A percentile compares a stretch with the other conserved stretches of the same genome.
Evolutionary conservation across 2,888 invertebrate species (phyloP).

Genomic region (Apodemia duryi): DNA sequence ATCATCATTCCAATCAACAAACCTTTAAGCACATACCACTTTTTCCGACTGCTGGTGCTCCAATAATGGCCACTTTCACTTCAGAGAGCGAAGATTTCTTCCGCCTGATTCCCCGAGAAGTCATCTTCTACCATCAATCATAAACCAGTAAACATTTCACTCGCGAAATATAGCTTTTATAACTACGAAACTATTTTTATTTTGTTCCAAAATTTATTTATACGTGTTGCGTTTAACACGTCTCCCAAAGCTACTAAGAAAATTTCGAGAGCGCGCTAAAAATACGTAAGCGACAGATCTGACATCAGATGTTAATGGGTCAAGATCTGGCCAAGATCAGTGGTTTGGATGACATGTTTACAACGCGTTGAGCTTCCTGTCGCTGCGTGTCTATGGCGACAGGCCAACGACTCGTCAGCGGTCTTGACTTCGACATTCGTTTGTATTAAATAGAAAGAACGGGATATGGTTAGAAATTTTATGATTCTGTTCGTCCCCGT

Average conservation of each 20-base stretch:
- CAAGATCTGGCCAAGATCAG: conserved; percentile 14
- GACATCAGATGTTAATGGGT: conserved; percentile 10
- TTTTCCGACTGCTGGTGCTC: conserved; percentile 94
- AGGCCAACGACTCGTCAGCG: conserved; percentile 8
- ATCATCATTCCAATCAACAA: not conserved
- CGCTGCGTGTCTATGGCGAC: not conserved
- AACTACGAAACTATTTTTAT: no score
- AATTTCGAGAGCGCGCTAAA: conserved; percentile 13
- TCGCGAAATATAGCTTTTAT: not conserved
- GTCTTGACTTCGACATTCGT: conserved; percentile 1
- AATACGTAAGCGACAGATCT: conserved; percentile 12
- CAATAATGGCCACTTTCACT: conserved; percentile 94
- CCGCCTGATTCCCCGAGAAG: conserved; percentile 89
- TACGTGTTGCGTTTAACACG: not conserved
- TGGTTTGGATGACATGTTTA: conserved; percentile 9
- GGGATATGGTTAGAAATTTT: no score
- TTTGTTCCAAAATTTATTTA: not conserved
- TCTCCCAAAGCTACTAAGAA: not conserved
- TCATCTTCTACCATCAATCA: conserved; percentile 61
- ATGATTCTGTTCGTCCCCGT: no score
- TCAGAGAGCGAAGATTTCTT: conserved; percentile 94
- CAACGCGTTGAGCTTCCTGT: conserved; percentile 4
- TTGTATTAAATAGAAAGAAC: not conserved
- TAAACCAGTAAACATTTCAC: not conserved
- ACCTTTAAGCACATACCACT: conserved; percentile 84